Conservation (phyloP, 2,113 vertebrate genomes). For the Pipra filicauda region DNA sequence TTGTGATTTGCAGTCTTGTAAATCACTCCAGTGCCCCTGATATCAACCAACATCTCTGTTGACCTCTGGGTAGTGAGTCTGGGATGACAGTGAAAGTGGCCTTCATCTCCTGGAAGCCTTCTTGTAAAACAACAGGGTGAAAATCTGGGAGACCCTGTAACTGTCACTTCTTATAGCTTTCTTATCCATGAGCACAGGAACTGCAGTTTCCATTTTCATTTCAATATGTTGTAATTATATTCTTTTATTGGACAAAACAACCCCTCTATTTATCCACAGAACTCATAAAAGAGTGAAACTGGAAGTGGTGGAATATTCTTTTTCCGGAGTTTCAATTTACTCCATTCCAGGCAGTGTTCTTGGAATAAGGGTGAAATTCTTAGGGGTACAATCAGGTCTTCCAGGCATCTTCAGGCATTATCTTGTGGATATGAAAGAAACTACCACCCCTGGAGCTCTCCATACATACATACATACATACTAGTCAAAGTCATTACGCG, state of each 20-base stretch:
- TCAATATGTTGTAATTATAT: neutral
- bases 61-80: neutral
- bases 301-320: neutral
- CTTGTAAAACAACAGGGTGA: neutral
- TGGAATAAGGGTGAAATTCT: neutral
- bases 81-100: neutral
- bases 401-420: neutral
- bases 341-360: neutral
- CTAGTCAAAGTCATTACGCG: neutral
- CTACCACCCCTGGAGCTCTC: neutral
- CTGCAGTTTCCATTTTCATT: neutral
- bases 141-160: neutral
- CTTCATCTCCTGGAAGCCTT: neutral
- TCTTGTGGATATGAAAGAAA: neutral
- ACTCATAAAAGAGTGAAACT: neutral
- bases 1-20: slow-evolving; percentile 40
- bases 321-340: neutral
- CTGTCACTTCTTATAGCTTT: neutral
- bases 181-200: neutral
- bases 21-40: neutral
- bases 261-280: neutral
- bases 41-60: neutral
- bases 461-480: neutral
- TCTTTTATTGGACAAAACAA: neutral
- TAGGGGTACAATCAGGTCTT: neutral